These are phyloP conservation scores for Laticauda laticaudata DNA, from an alignment of 2,113 vertebrate genomes.

Conservation along the genomic window DNA sequence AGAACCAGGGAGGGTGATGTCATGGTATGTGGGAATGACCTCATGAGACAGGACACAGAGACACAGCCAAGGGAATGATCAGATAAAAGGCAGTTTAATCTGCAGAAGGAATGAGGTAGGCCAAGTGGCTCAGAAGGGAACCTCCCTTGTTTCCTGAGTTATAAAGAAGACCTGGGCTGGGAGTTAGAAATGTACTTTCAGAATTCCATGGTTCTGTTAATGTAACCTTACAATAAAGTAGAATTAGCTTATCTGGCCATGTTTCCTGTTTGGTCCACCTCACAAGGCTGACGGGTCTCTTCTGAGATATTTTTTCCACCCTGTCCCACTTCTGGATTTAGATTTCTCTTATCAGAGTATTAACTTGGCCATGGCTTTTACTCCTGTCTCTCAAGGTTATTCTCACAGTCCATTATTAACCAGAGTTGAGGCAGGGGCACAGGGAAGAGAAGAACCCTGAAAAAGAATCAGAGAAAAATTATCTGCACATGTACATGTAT, in stretches of 20 bases:
- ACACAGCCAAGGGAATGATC: not conserved
- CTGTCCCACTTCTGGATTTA: not conserved
- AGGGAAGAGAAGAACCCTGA: not conserved
- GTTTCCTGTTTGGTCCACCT: not conserved
- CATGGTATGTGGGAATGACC: not conserved
- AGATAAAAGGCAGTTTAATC: not conserved
- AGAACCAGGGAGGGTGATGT: not conserved
- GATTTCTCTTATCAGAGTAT: not conserved
- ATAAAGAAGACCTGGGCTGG: not conserved
- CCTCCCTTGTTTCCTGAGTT: not conserved
- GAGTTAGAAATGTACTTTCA: not conserved
- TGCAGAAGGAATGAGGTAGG: not conserved
- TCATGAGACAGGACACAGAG: not conserved
- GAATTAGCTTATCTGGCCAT: not conserved
- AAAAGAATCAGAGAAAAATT: not conserved
- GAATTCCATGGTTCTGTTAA: not conserved
- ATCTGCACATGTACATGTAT: not conserved
- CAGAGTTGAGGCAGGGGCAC: not conserved
- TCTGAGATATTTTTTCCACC: not conserved
- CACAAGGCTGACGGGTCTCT: not conserved
- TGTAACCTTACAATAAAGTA: not conserved
- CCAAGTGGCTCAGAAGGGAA: not conserved
- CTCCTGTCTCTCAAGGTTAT: not conserved
- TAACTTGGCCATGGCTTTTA: not conserved
- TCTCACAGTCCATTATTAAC: not conserved